Evolutionary conservation across 2,113 vertebrate species (phyloP).

Genomic region (Piprites chloris): DNA sequence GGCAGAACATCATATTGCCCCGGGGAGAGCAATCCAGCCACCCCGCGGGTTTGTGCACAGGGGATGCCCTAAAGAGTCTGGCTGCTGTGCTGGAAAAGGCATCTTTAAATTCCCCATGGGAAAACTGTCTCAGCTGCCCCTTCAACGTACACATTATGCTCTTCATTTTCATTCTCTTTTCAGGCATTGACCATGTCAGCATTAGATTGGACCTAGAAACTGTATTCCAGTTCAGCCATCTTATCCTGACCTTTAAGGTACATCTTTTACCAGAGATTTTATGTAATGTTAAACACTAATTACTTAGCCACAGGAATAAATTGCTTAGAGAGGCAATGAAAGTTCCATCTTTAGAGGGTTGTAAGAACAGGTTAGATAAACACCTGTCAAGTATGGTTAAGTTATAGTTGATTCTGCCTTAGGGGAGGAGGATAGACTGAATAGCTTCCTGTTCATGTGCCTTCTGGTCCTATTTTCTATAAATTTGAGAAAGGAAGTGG

Average conservation of each 20-base stretch:
- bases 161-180: slow-evolving; percentile 45
- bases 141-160: neutral
- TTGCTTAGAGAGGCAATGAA: slow-evolving; percentile 34
- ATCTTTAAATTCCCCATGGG: neutral
- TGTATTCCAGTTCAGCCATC: slow-evolving; percentile 89
- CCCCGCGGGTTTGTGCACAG: fast-evolving
- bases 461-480: slow-evolving; percentile 8
- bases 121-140: neutral
- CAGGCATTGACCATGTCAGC: slow-evolving; percentile 86
- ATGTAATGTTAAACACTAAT: slow-evolving; percentile 3
- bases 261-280: neutral
- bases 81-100: neutral
- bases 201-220: slow-evolving; percentile 85
- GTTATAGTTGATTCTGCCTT: slow-evolving; percentile 26
- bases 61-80: neutral
- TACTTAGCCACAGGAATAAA: slow-evolving; percentile 39
- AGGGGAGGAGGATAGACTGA: neutral
- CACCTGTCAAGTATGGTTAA: slow-evolving; percentile 52
- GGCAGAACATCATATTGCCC: neutral
- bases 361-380: slow-evolving; percentile 54
- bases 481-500: neutral
- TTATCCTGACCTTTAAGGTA: slow-evolving; percentile 93
- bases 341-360: neutral
- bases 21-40: fast-evolving
- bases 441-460: neutral